Evolutionary conservation across 1,140 invertebrate species (phyloP), one percentile per base, ranked within the genome.

Genomic region (Episyrphus balteatus): DNA sequence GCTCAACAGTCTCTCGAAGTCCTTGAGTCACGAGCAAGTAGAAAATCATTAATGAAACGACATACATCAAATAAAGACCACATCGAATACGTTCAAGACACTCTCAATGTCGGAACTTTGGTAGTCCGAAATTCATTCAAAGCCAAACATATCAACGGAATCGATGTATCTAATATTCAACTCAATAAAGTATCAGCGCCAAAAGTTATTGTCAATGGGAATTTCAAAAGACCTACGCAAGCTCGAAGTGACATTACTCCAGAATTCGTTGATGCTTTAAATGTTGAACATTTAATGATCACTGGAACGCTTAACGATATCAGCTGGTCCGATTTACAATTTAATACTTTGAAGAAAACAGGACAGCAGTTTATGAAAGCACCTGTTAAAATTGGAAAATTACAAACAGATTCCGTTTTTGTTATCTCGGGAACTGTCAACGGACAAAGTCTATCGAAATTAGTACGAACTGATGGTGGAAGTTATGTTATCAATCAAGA

Each of bases 401-500:
- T 66, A 3, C 30, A 49, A 14, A 41, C 55, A 0, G 51, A 60
- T n/a, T 47, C 50, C 12, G 46, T 63, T 0, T 14, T 51, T 11
- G 54, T 62, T 10, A 61, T 55, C 15, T 48, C 30, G 36, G 53
- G 57, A 31, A 51, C 59, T 49, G 49, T 66, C 7, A 64, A 58
- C 42, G 56, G 54, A 26, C 46, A 52, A 0, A 44, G 51, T 14
- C 18, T 65, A 32, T 45, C 48, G 9, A 57, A 58, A 14, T 46
- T 66, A 0, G 51, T 66, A 3, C 42, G 56, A 2, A 55, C 62
- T 18, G 50, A 58, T 50, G 64, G 58, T 11, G 58, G 59, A 6
- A 56, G 56, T 37, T 62, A 53, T 30, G 48, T 61, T 21, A 57
- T 74, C 2, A 52, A 68, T 43, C 62, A 70, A 51, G 64, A 71